phyloP scores from a whole-genome alignment of 2,113 vertebrate species.

The Hemibagrus wyckioides region DNA sequence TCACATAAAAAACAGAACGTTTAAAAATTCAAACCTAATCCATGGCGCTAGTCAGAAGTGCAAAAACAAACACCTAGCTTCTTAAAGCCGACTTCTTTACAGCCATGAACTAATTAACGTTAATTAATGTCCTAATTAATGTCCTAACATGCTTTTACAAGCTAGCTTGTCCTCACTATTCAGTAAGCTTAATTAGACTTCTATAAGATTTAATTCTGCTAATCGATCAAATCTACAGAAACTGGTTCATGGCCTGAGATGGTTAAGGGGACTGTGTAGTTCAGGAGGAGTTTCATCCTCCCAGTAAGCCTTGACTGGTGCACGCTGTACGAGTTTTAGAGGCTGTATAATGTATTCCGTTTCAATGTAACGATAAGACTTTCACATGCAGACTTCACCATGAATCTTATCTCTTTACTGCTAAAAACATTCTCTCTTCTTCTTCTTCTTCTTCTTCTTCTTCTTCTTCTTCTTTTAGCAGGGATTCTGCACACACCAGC shows the following conservation, averaged over 20 bases:
- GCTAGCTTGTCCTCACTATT: neutral
- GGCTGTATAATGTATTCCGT: neutral
- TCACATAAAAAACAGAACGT: too few species aligned
- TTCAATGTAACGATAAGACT: neutral
- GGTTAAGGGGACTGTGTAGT: too few species aligned
- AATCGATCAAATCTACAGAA: too few species aligned
- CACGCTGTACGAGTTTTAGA: too few species aligned
- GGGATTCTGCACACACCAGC: slow-evolving; percentile 64
- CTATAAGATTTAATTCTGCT: neutral
- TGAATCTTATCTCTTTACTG: neutral
- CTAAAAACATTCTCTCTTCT: neutral
- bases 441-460: neutral
- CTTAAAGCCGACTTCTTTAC: neutral
- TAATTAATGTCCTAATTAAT: too few species aligned
- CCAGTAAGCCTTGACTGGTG: neutral
- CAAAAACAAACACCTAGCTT: neutral
- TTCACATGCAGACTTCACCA: neutral
- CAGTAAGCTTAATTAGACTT: neutral
- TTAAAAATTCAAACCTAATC: too few species aligned
- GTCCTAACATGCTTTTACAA: too few species aligned
- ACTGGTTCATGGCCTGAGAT: neutral
- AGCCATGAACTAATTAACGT: neutral
- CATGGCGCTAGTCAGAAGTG: neutral
- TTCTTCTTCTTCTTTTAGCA: slow-evolving; percentile 30
- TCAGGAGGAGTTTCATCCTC: neutral